Evolutionary conservation across 2,888 invertebrate species (phyloP).

Genomic region (Eristalinus sepulchralis): DNA sequence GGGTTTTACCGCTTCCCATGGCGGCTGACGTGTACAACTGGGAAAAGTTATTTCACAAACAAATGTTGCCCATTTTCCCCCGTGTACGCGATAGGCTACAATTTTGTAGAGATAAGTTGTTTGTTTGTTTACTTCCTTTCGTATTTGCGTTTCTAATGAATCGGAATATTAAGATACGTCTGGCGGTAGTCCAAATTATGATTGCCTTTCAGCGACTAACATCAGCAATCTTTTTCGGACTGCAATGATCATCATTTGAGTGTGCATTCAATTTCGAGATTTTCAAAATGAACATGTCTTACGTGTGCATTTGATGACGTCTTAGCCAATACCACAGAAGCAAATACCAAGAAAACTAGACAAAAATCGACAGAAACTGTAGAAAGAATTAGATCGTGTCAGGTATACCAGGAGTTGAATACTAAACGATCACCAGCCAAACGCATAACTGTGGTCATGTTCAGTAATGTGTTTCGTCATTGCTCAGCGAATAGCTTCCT

Average conservation of each 20-base stretch:
- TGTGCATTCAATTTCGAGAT: not conserved
- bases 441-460: too few relatives aligned
- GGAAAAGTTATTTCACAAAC: slow-evolving; percentile 6
- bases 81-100: not conserved
- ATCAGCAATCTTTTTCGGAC: not conserved
- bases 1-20: not conserved
- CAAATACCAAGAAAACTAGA: too few relatives aligned
- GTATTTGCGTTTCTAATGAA: not conserved
- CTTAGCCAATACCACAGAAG: too few relatives aligned
- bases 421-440: too few relatives aligned
- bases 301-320: too few relatives aligned
- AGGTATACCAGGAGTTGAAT: too few relatives aligned
- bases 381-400: too few relatives aligned
- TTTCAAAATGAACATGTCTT: too few relatives aligned
- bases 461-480: too few relatives aligned
- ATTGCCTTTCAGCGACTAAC: not conserved
- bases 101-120: not conserved
- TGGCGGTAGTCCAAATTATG: not conserved
- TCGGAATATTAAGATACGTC: not conserved
- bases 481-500: too few relatives aligned
- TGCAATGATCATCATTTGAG: not conserved
- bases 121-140: not conserved
- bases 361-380: too few relatives aligned
- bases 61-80: not conserved
- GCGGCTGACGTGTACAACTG: not conserved